phyloP scores from a whole-genome alignment of 2,113 vertebrate genomes.

The Elaphurus davidianus region DNA sequence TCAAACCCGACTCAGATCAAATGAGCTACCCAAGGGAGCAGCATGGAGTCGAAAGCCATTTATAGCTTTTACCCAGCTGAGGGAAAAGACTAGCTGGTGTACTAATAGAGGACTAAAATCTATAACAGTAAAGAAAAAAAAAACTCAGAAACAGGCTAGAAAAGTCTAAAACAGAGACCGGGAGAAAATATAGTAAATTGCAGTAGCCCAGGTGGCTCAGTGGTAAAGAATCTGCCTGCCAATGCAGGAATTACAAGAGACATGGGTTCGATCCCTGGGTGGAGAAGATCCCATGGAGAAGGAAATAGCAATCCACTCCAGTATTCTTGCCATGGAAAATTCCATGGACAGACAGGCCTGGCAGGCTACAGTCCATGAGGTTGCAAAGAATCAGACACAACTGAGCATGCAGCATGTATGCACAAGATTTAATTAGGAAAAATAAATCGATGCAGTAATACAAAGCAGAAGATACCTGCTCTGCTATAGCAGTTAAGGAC shows the following conservation, averaged over 20 bases:
- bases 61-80: slow-evolving; percentile 33
- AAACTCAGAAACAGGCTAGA: background rate
- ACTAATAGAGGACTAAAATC: slow-evolving; percentile 31
- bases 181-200: background rate
- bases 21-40: slow-evolving; percentile 34
- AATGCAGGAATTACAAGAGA: background rate
- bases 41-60: slow-evolving; percentile 38
- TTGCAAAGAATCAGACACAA: background rate
- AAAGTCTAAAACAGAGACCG: background rate
- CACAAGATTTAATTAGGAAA: slow-evolving; percentile 14
- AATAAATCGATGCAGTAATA: background rate
- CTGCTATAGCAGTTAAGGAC: background rate
- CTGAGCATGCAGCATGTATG: background rate
- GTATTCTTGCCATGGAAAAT: background rate
- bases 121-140: background rate
- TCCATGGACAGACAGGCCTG: background rate
- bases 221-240: background rate
- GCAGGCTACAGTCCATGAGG: background rate
- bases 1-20: slow-evolving; percentile 48
- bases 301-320: background rate
- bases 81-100: slow-evolving; percentile 38
- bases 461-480: background rate
- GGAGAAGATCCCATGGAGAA: background rate
- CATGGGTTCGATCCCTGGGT: background rate
- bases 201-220: background rate